Base-by-base conservation (phyloP, 2,797 vertebrate species). In the Lepilemur septentrionalis region DNA sequence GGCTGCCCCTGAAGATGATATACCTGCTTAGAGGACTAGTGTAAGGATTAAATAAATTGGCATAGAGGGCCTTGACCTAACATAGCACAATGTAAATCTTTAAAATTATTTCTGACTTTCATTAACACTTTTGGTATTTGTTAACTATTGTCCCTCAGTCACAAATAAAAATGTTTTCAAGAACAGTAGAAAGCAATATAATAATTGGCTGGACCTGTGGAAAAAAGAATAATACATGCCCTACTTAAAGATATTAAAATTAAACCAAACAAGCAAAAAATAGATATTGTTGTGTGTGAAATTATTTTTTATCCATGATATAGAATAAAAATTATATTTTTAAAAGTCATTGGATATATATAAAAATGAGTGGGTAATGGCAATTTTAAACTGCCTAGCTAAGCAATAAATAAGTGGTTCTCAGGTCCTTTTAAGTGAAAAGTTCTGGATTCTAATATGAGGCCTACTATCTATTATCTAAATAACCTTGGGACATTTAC, bases 401-500 rank as follows among this genome's bases (percentile, higher is more conserved):
- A 78, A 38, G 2, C 32, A 75, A 35, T 30, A 73, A 63, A 30
- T 11, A 55, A 59, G 43, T 43, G 4, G 1, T 61, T 78, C 90
- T 23, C 11, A 46, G 15, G 4, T 9, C 20, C 23, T 67, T 90
- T 63, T 52, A 69, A 76, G 23, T 30, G 28, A 76, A 43, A 90
- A 57, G 1, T 46, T 89, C 43, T 91, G 14, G 7, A 76, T 67
- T 67, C 46, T 61, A 63, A 30, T n/a, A 84, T 43, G 13, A 85
- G 14, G 15, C 4, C 28, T 82, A 35, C 9, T 10, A 52, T 78
- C n/a, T 52, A 13, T 50, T 82, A 41, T 25, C 7, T 41, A 57
- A 93, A 65, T 61, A 91, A 92, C 43, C 11, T 85, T 79, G 73
- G 12, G 14, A 89, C 9, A 57, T 61, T 84, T 17, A 48, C 28